These are phyloP conservation scores for Phragmatobia fuliginosa DNA, from an alignment of 2,888 invertebrate species.

Conservation along the genomic window DNA sequence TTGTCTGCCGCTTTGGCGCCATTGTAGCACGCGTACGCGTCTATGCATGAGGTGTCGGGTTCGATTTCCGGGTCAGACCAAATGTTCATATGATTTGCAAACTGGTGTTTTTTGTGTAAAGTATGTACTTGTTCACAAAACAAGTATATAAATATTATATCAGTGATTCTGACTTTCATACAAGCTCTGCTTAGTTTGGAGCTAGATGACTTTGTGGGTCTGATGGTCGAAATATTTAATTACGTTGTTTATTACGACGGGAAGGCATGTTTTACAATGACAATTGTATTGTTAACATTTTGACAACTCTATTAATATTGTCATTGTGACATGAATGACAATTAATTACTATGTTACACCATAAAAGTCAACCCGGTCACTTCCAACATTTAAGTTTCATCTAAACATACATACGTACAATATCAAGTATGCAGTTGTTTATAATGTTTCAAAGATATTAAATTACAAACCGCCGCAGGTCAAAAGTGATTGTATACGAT, in stretches of 20 bases:
- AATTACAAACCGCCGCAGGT: constrained; percentile 65
- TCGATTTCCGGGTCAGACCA: too few species aligned
- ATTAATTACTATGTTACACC: constrained; percentile 34
- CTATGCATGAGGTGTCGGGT: too few species aligned
- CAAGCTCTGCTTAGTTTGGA: too few species aligned
- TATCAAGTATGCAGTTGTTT: constrained; percentile 52
- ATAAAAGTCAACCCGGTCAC: constrained; percentile 39
- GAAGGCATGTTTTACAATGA: constrained; percentile 31
- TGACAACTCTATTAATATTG: constrained; percentile 46
- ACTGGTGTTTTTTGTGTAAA: too few species aligned
- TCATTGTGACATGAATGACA: constrained; percentile 51
- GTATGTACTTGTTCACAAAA: too few species aligned
- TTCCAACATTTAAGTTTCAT: constrained; percentile 36
- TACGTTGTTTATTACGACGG: constrained; percentile 22
- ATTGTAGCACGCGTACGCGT: too few species aligned
- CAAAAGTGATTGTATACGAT: constrained; percentile 68
- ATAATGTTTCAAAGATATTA: constrained; percentile 65
- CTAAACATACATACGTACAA: constrained; percentile 15
- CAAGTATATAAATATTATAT: too few species aligned
- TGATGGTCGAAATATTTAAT: constrained; percentile 39
- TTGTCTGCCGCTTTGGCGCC: too few species aligned
- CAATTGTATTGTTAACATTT: constrained; percentile 44
- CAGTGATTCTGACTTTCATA: too few species aligned
- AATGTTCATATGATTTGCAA: too few species aligned
- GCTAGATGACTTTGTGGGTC: too few species aligned